Percentiles rank a stretch among this genome's conserved stretches.
Conservation (phyloP, 2,888 invertebrate species). For the Torymus tubicola region DNA sequence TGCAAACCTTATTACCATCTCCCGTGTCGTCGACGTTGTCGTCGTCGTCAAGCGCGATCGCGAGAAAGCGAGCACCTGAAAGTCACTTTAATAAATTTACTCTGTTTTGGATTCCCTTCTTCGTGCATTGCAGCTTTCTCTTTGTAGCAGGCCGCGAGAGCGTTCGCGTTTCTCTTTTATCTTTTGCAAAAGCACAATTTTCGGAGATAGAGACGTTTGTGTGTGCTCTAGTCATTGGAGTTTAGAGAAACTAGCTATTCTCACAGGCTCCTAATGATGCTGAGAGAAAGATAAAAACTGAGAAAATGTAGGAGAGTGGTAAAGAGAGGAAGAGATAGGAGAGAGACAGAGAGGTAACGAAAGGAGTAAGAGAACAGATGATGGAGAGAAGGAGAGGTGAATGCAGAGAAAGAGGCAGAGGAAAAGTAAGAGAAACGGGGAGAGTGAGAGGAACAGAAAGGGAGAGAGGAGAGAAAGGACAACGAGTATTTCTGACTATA, state of each 20-base stretch:
- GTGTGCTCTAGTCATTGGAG: neutral
- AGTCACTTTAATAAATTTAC: slow-evolving; percentile 28
- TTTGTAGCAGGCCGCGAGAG: no score
- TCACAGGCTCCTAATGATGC: neutral
- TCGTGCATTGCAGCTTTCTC: neutral
- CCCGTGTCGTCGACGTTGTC: no score
- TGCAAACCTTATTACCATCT: slow-evolving; percentile 25
- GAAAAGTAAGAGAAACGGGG: no score
- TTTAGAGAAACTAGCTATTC: neutral
- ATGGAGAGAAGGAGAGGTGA: no score
- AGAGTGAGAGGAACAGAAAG: no score
- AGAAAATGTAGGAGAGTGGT: no score
- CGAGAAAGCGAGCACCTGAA: neutral
- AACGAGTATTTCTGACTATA: no score
- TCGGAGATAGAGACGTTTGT: neutral
- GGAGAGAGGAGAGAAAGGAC: no score
- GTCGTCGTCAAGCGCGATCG: neutral
- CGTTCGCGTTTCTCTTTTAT: neutral
- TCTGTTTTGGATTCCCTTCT: slow-evolving; percentile 7
- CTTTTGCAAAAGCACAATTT: neutral
- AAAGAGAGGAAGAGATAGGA: no score
- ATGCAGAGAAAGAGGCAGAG: no score
- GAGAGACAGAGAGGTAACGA: no score
- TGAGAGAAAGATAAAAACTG: neutral
- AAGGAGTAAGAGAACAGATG: no score